Conservation (phyloP, 2,113 vertebrate genomes). For the Acanthisitta chloris region DNA sequence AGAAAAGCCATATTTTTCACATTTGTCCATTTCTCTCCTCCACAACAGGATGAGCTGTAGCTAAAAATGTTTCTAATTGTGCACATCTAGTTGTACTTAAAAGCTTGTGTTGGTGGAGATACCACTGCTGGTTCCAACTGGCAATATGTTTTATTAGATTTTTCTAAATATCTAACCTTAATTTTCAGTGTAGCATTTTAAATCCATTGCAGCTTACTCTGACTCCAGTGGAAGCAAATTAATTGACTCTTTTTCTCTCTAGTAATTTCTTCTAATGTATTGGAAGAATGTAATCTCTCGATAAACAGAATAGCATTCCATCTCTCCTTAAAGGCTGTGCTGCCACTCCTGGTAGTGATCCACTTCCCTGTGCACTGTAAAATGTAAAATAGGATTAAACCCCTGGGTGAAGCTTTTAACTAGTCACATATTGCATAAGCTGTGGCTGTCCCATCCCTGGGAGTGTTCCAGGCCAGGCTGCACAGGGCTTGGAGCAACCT, state of each 20-base stretch:
- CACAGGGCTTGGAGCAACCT: not conserved
- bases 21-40: not conserved
- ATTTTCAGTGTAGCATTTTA: slow-evolving; percentile 1
- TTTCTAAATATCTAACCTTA: not conserved
- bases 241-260: not conserved
- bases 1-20: not conserved
- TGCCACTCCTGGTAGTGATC: not conserved
- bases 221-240: not conserved
- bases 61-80: not conserved
- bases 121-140: not conserved
- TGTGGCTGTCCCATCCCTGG: not conserved
- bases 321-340: not conserved
- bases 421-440: not conserved
- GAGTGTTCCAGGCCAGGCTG: not conserved
- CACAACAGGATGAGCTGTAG: not conserved
- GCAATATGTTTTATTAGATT: not conserved
- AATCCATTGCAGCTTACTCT: not conserved
- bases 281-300: not conserved
- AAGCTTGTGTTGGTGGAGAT: not conserved
- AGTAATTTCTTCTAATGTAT: not conserved
- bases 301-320: not conserved
- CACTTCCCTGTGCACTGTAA: not conserved
- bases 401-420: not conserved
- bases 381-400: not conserved
- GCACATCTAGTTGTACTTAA: not conserved